phyloP scores from a whole-genome alignment of 2,113 vertebrate genomes.

The Onychorhynchus coronatus region DNA sequence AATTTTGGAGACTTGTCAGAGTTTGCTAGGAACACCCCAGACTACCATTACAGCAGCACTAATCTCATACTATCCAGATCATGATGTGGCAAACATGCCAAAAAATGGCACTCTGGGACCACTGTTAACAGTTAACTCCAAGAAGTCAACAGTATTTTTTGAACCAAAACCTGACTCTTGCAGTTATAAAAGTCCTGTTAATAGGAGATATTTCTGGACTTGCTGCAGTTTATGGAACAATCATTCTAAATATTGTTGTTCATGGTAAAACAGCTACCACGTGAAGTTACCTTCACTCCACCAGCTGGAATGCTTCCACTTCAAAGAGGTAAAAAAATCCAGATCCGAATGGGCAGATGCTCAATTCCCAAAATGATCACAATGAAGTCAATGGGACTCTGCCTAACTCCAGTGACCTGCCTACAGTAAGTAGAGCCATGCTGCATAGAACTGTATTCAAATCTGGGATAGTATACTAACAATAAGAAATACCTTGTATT shows the following conservation, averaged over 20 bases:
- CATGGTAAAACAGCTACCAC: background rate
- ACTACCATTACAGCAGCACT: background rate
- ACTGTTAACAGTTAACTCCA: background rate
- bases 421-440: background rate
- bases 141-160: background rate
- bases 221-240: background rate
- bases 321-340: background rate
- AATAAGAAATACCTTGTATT: background rate
- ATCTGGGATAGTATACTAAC: background rate
- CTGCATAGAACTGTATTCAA: background rate
- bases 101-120: background rate
- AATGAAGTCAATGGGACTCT: constrained; percentile 32
- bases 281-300: background rate
- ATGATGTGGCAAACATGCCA: background rate
- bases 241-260: background rate
- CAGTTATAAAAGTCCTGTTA: background rate
- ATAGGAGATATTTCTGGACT: background rate
- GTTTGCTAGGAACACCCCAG: background rate
- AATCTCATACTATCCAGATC: background rate
- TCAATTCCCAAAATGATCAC: background rate
- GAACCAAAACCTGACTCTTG: background rate
- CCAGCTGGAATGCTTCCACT: background rate
- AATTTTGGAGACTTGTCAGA: background rate
- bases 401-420: background rate
- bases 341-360: background rate